Conservation (phyloP, 2,888 invertebrate species). For the Melitaea athalia region DNA sequence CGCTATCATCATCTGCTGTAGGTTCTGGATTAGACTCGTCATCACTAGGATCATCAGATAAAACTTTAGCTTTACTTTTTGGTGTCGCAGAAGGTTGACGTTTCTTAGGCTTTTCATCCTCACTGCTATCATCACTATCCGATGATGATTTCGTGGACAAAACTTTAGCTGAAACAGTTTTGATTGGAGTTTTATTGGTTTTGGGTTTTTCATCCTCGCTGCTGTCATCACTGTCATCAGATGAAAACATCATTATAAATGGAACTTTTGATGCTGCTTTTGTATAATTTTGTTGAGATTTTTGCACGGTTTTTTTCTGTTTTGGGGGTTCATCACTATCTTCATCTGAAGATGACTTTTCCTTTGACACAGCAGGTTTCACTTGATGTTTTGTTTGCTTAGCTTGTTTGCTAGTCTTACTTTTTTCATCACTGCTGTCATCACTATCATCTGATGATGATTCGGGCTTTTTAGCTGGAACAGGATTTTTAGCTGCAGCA, state of each 20-base stretch:
- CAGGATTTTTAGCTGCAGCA: too few relatives aligned
- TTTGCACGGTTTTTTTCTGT: constrained; percentile 49
- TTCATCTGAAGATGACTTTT: constrained; percentile 56
- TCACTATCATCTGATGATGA: constrained; percentile 63
- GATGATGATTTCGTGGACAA: constrained; percentile 26
- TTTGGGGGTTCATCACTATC: constrained; percentile 58
- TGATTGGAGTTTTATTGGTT: constrained; percentile 33
- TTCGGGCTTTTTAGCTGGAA: constrained; percentile 45
- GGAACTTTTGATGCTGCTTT: constrained; percentile 45
- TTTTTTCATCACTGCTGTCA: constrained; percentile 59
- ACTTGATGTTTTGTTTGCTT: constrained; percentile 41
- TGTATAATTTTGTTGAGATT: constrained; percentile 37
- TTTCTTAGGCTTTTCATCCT: constrained; percentile 28
- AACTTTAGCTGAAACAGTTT: constrained; percentile 20
- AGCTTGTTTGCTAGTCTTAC: constrained; percentile 32
- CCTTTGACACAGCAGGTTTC: constrained; percentile 52
- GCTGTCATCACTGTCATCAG: constrained; percentile 62
- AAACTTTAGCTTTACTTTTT: constrained; percentile 32
- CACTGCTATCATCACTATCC: constrained; percentile 44
- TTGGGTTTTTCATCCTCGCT: constrained; percentile 56
- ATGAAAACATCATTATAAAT: constrained; percentile 44
- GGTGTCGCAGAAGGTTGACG: constrained; percentile 21
- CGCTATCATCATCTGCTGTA: constrained; percentile 8
- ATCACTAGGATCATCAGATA: constrained; percentile 34
- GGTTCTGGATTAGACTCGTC: constrained; percentile 13